A percentile compares a stretch with the other conserved stretches of the same genome.
These are phyloP conservation scores for Cisticola juncidis DNA, from an alignment of 2,113 vertebrate genomes.

Conservation along the genomic window DNA sequence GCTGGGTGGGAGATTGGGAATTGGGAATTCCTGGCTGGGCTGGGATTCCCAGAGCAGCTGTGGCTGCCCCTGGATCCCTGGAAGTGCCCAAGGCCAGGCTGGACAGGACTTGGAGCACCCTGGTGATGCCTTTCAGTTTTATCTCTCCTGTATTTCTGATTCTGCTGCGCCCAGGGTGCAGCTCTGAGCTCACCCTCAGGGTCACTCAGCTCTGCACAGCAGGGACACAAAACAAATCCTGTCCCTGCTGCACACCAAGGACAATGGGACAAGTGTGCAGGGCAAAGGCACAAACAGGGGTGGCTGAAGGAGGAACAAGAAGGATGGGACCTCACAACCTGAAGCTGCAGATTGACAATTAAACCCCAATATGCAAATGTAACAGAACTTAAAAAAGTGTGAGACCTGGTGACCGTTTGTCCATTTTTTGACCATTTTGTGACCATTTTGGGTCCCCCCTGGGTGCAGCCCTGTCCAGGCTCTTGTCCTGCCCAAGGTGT, in stretches of 20 bases:
- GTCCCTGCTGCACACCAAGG: not conserved
- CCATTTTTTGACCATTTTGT: not conserved
- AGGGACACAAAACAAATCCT: not conserved
- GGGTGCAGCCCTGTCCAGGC: not conserved
- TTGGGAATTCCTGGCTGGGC: not conserved
- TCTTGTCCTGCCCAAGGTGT: not conserved
- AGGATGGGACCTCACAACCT: not conserved
- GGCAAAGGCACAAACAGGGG: not conserved
- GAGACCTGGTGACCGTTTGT: accelerated
- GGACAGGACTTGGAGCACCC: accelerated
- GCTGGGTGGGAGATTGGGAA: not conserved
- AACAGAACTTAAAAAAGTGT: not conserved
- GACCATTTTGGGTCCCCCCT: not conserved
- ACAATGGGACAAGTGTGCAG: no score
- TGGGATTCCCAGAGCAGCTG: not conserved
- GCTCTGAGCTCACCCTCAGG: not conserved
- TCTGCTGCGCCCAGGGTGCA: not conserved
- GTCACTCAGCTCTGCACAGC: not conserved
- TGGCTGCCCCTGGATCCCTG: not conserved
- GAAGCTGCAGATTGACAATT: not conserved
- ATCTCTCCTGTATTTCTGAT: not conserved
- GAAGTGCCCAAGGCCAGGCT: accelerated
- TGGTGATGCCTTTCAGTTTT: not conserved
- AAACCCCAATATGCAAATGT: not conserved
- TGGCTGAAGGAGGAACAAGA: not conserved